Percentiles rank a stretch among this genome's conserved stretches.
Conservation (phyloP, 2,797 vertebrate species). For the Anguilla obscura region DNA sequence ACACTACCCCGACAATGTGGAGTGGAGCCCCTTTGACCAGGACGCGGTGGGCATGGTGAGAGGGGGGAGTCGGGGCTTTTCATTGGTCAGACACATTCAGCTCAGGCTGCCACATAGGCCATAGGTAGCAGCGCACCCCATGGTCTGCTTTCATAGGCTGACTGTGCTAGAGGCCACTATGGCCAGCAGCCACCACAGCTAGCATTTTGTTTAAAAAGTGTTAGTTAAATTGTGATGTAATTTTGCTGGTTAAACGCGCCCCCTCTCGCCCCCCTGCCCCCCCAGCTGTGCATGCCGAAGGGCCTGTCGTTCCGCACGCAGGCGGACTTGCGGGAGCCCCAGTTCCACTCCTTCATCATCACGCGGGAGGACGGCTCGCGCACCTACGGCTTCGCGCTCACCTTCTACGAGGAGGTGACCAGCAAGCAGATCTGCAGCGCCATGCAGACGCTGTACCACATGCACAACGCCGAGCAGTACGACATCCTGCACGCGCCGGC, state of each 20-base stretch:
- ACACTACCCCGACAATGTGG: conserved; percentile 67
- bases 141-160: neutral
- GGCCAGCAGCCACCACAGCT: neutral
- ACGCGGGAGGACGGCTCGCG: conserved; percentile 97
- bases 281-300: conserved; percentile 88
- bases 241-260: conserved; percentile 16
- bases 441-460: conserved; percentile 99
- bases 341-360: conserved; percentile 98
- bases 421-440: conserved; percentile 99
- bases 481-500: conserved; percentile 81
- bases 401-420: conserved; percentile 98
- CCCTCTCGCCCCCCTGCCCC: neutral
- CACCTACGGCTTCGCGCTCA: conserved; percentile 96
- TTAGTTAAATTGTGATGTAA: neutral
- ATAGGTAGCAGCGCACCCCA: neutral
- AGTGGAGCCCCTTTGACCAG: conserved; percentile 99
- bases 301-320: conserved; percentile 91
- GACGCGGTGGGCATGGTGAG: conserved; percentile 99
- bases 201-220: neutral
- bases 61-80: neutral
- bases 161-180: neutral
- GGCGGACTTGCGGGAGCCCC: conserved; percentile 85
- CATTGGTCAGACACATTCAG: neutral
- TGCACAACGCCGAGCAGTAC: conserved; percentile 97
- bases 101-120: neutral